These are phyloP conservation scores for Limonius californicus DNA, from an alignment of 1,140 invertebrate genomes.

Conservation along the genomic window DNA sequence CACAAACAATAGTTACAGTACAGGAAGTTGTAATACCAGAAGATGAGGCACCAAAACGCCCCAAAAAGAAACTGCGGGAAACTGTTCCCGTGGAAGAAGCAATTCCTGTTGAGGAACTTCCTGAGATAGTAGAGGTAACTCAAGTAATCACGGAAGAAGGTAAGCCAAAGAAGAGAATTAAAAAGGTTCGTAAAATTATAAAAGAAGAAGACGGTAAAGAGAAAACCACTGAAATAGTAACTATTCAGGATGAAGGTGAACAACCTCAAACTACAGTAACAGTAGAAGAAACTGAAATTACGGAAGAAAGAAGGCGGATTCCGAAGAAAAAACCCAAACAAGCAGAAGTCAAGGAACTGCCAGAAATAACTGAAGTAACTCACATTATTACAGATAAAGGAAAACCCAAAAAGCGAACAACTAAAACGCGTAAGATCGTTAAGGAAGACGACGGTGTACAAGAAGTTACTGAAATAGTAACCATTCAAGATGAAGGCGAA, in stretches of 20 bases:
- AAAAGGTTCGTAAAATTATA: slow-evolving; percentile 39
- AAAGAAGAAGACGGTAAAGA: slow-evolving; percentile 36
- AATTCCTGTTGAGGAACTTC: slow-evolving; percentile 20
- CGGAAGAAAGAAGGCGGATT: slow-evolving; percentile 19
- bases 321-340: neutral
- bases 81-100: too few relatives aligned
- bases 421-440: slow-evolving; percentile 27
- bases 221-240: slow-evolving; percentile 41
- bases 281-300: slow-evolving; percentile 32
- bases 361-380: slow-evolving; percentile 46
- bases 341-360: slow-evolving; percentile 25
- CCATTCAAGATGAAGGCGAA: slow-evolving; percentile 42
- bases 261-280: slow-evolving; percentile 43
- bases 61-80: too few relatives aligned
- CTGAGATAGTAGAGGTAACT: slow-evolving; percentile 20
- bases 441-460: slow-evolving; percentile 34
- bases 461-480: slow-evolving; percentile 41
- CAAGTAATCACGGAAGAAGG: slow-evolving; percentile 26
- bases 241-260: slow-evolving; percentile 41
- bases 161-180: slow-evolving; percentile 20
- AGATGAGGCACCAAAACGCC: slow-evolving; percentile 29
- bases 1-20: too few relatives aligned
- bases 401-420: too few relatives aligned
- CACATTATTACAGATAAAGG: too few relatives aligned
- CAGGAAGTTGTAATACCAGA: too few relatives aligned